phyloP scores from a whole-genome alignment of 2,888 invertebrate genomes.

The Troglohyphantes excavatus region DNA sequence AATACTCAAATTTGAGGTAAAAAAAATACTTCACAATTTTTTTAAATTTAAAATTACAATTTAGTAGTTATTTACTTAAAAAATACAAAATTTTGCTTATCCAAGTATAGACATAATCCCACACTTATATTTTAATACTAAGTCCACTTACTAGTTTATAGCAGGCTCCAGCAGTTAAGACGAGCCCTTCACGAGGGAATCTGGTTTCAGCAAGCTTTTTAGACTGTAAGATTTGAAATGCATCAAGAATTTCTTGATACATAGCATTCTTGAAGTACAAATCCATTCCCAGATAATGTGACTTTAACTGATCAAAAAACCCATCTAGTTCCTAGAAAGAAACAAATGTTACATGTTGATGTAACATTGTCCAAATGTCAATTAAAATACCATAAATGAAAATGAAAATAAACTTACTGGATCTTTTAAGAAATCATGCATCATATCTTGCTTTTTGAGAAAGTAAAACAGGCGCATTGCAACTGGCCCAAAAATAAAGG shows the following conservation, averaged over 20 bases:
- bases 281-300: slow-evolving; percentile 88
- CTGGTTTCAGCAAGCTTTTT: slow-evolving; percentile 86
- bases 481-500: slow-evolving; percentile 91
- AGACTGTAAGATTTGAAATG: slow-evolving; percentile 86
- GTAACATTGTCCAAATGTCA: neutral
- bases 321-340: slow-evolving; percentile 85
- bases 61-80: too few relatives aligned
- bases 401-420: slow-evolving; percentile 83
- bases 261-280: slow-evolving; percentile 87
- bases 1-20: too few relatives aligned
- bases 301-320: slow-evolving; percentile 89
- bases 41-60: too few relatives aligned
- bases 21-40: too few relatives aligned
- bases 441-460: slow-evolving; percentile 87
- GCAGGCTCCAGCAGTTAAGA: slow-evolving; percentile 88
- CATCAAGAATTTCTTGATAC: slow-evolving; percentile 87
- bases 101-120: too few relatives aligned
- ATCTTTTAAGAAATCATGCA: slow-evolving; percentile 83
- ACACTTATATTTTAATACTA: neutral
- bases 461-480: slow-evolving; percentile 90
- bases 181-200: slow-evolving; percentile 87
- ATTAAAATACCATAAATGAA: neutral
- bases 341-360: neutral
- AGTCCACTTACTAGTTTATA: slow-evolving; percentile 87
- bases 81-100: neutral